Evolutionary conservation across 2,888 invertebrate species (phyloP), one percentile per base, ranked within the genome.

Genomic region (Cenopis cana): DNA sequence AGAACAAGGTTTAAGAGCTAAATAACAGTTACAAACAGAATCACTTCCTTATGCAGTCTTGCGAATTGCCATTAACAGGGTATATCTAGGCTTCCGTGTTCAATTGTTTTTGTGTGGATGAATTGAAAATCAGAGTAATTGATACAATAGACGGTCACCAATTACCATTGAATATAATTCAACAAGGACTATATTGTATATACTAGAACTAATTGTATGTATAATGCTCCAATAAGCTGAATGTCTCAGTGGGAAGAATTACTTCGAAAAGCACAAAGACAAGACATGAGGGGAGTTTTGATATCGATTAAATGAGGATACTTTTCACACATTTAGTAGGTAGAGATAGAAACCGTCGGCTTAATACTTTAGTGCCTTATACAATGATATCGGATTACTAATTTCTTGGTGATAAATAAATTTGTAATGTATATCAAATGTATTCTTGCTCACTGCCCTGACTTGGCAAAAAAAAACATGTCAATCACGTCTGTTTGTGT

Each of bases 11-110:
- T 56, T 50, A 64, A 69, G 18, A 41, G 33, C 33, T 65, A 52
- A 64, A 69, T 57, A 62, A 56, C 50, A 69, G 57, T 57, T 65
- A 57, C 64, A 59, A 56, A 50, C 64, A 29, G 50, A 24, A 69
- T 69, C 33, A 59, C 57, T 65, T 69, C 64, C 69, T 64, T 65
- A 65, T 24, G 52, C 57, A 36, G 38, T 52, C 64, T 59, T 65
- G 69, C 29, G 38, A 57, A 69, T 69, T 57, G 69, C 50, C 50
- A 52, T 64, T 69, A 59, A 69, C 62, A 62, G 18, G 56, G 64
- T 56, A 65, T 57, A 50, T 38, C 41, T 17, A 41, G 49, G 33
- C 41, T 69, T 69, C 64, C 69, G 57, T 57, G 69, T 59, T 18
- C 69, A 69, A 59, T 69, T 69, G 41, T 29, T 59, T 33, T 33